Evolutionary conservation across 2,113 vertebrate genomes (phyloP).

Genomic region (Calidris pygmaea): DNA sequence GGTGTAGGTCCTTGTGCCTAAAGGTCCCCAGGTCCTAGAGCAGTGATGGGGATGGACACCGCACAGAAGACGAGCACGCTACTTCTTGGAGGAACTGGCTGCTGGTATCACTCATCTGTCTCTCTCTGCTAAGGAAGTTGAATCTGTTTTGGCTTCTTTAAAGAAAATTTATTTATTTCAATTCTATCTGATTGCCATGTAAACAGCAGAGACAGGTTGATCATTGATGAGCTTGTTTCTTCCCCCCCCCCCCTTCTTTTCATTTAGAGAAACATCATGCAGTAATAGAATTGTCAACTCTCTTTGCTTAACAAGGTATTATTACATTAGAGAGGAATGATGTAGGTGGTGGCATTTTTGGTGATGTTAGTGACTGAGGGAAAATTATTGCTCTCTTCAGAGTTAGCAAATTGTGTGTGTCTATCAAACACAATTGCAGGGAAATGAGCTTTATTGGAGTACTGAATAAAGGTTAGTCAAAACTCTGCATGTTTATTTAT

Average conservation of each 20-base stretch:
- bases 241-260: not conserved
- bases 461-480: slow-evolving; percentile 42
- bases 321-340: slow-evolving; percentile 41
- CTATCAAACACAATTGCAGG: slow-evolving; percentile 39
- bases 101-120: not conserved
- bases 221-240: not conserved
- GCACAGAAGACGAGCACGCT: fast-evolving
- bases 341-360: slow-evolving; percentile 37
- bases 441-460: slow-evolving; percentile 20
- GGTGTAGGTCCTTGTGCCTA: not conserved
- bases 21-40: not conserved
- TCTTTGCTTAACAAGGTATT: slow-evolving; percentile 27
- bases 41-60: not conserved
- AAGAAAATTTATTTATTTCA: not conserved
- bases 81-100: not conserved
- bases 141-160: not conserved
- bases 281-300: slow-evolving; percentile 12
- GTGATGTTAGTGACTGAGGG: slow-evolving; percentile 34
- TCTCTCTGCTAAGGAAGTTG: not conserved
- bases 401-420: slow-evolving; percentile 37
- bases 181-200: not conserved
- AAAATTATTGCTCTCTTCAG: slow-evolving; percentile 50
- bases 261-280: slow-evolving; percentile 4
- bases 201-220: not conserved
- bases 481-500: slow-evolving; percentile 47